Evolutionary conservation across 2,888 invertebrate species (phyloP).

Genomic region (Ptychoptera contaminata): DNA sequence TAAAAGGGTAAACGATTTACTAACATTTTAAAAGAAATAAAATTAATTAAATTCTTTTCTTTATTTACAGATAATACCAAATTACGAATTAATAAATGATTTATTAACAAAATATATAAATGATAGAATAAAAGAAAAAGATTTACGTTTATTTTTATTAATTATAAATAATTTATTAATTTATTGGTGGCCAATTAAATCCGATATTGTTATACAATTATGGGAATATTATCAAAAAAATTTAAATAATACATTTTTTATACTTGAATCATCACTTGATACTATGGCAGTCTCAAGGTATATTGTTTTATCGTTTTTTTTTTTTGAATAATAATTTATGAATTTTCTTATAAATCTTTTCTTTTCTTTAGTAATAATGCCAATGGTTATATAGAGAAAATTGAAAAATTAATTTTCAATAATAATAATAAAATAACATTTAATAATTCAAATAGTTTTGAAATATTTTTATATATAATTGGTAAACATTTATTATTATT

Average conservation of each 20-base stretch:
- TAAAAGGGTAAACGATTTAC: conserved; percentile 6
- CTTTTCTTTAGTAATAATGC: conserved; percentile 17
- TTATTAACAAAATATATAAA: conserved; percentile 32
- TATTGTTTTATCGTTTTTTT: too few relatives aligned
- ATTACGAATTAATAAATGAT: conserved; percentile 32
- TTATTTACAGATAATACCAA: conserved; percentile 18
- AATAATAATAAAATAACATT: not conserved
- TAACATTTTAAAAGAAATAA: conserved; percentile 2
- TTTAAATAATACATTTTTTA: conserved; percentile 36
- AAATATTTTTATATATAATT: conserved; percentile 32
- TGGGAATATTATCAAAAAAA: conserved; percentile 44
- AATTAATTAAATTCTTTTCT: conserved; percentile 8
- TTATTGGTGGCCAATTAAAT: conserved; percentile 33
- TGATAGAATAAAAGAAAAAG: conserved; percentile 32
- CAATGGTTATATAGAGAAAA: conserved; percentile 26
- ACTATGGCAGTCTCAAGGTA: conserved; percentile 29
- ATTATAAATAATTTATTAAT: conserved; percentile 28
- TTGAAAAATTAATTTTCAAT: conserved; percentile 23
- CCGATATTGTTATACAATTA: conserved; percentile 33
- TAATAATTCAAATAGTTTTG: conserved; percentile 26
- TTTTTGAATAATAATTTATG: not conserved
- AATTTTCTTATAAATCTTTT: conserved; percentile 5
- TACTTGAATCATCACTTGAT: conserved; percentile 32
- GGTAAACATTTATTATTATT: conserved; percentile 25
- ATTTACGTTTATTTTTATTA: conserved; percentile 31